These are phyloP conservation scores for Pseudochirops corinnae DNA, from an alignment of 2,797 vertebrate genomes.

Conservation along the genomic window DNA sequence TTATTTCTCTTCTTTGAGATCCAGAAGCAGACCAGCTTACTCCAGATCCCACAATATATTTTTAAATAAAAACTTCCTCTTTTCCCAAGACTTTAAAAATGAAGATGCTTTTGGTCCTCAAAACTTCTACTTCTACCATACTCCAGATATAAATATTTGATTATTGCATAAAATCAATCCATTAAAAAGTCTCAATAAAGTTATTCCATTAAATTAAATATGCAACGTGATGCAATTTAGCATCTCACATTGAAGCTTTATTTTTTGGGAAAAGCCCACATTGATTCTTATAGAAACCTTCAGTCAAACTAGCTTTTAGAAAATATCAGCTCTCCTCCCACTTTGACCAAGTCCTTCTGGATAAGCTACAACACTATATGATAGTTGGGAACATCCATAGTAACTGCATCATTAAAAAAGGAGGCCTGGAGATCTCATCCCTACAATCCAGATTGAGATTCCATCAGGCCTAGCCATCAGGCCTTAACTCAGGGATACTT, in stretches of 20 bases:
- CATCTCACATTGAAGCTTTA: constrained; percentile 50
- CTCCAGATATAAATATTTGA: not conserved
- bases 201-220: constrained; percentile 57
- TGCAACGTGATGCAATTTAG: constrained; percentile 28
- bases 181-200: not conserved
- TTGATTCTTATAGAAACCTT: constrained; percentile 52
- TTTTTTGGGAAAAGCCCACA: constrained; percentile 41
- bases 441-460: constrained; percentile 33
- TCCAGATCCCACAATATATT: constrained; percentile 7
- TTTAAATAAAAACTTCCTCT: constrained; percentile 25
- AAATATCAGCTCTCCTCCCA: not conserved
- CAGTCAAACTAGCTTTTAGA: constrained; percentile 48
- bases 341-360: constrained; percentile 5
- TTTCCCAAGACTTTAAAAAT: constrained; percentile 40
- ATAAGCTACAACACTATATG: constrained; percentile 1
- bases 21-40: not conserved
- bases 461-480: constrained; percentile 11
- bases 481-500: constrained; percentile 20
- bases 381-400: not conserved
- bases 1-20: not conserved
- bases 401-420: rapidly evolving
- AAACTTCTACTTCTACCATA: not conserved
- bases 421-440: constrained; percentile 58
- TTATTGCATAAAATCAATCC: constrained; percentile 14
- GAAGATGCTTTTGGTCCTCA: not conserved